Conservation (phyloP, 2,888 invertebrate species). For the Agriotes lineatus region DNA sequence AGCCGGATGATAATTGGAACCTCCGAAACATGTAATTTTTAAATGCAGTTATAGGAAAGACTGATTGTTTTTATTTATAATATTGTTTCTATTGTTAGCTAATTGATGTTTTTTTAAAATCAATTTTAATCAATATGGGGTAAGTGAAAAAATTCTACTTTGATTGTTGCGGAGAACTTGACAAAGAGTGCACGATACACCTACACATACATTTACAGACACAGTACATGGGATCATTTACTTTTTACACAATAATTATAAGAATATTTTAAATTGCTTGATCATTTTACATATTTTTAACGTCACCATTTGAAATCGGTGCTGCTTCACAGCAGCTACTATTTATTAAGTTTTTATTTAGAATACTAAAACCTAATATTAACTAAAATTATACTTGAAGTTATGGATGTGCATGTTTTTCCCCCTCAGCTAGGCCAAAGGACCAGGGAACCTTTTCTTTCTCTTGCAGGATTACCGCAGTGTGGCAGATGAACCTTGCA, state of each 20-base stretch:
- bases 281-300: constrained; percentile 41
- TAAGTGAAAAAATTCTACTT: too few species aligned
- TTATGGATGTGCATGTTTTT: constrained; percentile 43
- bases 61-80: too few species aligned
- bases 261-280: constrained; percentile 44
- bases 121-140: too few species aligned
- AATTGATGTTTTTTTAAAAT: too few species aligned
- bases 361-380: constrained; percentile 42
- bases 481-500: constrained; percentile 53
- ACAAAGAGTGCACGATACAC: constrained; percentile 45
- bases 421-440: constrained; percentile 47
- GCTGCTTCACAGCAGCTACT: constrained; percentile 44
- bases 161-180: too few species aligned
- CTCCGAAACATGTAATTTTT: too few species aligned
- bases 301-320: constrained; percentile 53
- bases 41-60: too few species aligned
- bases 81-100: too few species aligned
- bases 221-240: constrained; percentile 47
- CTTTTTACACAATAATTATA: constrained; percentile 44
- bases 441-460: constrained; percentile 49
- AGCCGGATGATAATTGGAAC: too few species aligned
- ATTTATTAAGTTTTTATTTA: constrained; percentile 42
- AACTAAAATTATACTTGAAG: constrained; percentile 39
- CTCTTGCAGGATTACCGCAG: constrained; percentile 59
- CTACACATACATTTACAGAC: constrained; percentile 48